phyloP scores from a whole-genome alignment of 2,888 invertebrate genomes.

The Nomada fabriciana region DNA sequence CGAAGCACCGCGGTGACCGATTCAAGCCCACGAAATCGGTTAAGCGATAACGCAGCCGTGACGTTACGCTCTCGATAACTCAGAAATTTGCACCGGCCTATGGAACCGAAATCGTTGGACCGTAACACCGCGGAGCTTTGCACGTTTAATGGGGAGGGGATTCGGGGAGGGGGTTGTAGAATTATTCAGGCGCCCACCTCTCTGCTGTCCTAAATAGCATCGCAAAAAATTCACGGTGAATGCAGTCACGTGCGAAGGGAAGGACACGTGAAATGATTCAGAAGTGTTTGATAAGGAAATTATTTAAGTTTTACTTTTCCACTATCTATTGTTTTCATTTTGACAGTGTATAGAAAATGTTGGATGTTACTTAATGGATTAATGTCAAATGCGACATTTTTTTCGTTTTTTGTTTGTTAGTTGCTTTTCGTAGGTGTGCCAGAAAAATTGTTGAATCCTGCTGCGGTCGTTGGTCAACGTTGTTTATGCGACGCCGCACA shows the following conservation, averaged over 20 bases:
- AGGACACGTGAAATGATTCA: not conserved
- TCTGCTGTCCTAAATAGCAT: slow-evolving; percentile 28
- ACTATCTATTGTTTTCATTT: too few relatives aligned
- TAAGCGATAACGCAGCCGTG: slow-evolving; percentile 54
- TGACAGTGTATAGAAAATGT: too few relatives aligned
- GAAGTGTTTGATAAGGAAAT: not conserved
- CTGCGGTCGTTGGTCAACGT: slow-evolving; percentile 14
- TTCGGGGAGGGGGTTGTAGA: slow-evolving; percentile 26
- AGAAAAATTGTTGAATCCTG: not conserved
- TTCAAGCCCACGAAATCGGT: slow-evolving; percentile 59
- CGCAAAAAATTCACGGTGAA: slow-evolving; percentile 12
- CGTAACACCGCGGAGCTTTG: slow-evolving; percentile 61
- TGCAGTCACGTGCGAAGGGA: not conserved
- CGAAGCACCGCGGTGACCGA: slow-evolving; percentile 32
- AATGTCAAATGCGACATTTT: not conserved
- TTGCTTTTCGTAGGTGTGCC: not conserved
- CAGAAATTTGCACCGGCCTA: slow-evolving; percentile 60
- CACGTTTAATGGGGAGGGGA: slow-evolving; percentile 48
- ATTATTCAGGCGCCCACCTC: slow-evolving; percentile 55
- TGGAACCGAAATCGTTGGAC: slow-evolving; percentile 47
- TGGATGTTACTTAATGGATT: too few relatives aligned
- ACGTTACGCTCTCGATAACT: slow-evolving; percentile 68
- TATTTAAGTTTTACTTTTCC: too few relatives aligned
- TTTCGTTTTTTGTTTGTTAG: not conserved
- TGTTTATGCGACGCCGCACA: slow-evolving; percentile 32